phyloP scores from a whole-genome alignment of 92 coral and sea anemone species.

The Zoanthus solanderi region DNA sequence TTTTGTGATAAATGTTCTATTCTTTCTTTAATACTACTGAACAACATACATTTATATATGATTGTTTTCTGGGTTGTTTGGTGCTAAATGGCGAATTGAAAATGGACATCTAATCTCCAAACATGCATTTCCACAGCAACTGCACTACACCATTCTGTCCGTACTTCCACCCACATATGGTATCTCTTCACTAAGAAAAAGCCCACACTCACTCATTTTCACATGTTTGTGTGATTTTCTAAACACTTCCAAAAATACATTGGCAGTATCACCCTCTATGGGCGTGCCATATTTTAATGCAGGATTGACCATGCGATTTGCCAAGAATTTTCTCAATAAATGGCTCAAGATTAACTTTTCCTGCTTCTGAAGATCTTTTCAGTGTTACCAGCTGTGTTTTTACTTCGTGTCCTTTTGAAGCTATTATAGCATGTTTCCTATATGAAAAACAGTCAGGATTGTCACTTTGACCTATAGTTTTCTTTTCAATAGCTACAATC shows the following conservation, averaged over 20 bases:
- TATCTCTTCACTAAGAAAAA: conserved; percentile 47
- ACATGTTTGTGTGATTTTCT: conserved; percentile 47
- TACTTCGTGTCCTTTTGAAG: conserved; percentile 60
- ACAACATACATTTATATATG: not conserved
- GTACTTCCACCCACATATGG: conserved; percentile 76
- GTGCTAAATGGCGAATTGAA: conserved; percentile 49
- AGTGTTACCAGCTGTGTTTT: conserved; percentile 53
- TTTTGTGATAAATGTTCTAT: too few species aligned
- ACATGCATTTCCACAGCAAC: conserved; percentile 74
- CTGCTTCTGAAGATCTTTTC: conserved; percentile 55
- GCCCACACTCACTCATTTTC: conserved; percentile 50
- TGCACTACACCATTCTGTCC: conserved; percentile 64
- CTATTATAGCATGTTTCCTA: conserved; percentile 59
- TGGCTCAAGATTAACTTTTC: conserved; percentile 47
- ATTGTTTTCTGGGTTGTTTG: conserved; percentile 35
- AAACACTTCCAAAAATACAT: conserved; percentile 45
- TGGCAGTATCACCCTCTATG: conserved; percentile 59
- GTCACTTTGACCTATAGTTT: conserved; percentile 53
- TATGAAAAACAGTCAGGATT: conserved; percentile 55
- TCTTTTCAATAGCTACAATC: conserved; percentile 53
- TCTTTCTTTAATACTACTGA: too few species aligned
- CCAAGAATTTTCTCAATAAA: conserved; percentile 53
- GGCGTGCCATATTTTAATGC: conserved; percentile 62
- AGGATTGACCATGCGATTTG: conserved; percentile 45
- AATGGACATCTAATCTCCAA: conserved; percentile 70